These are phyloP conservation scores for Sialis lutaria DNA, from an alignment of 2,888 invertebrate genomes.

Conservation along the genomic window DNA sequence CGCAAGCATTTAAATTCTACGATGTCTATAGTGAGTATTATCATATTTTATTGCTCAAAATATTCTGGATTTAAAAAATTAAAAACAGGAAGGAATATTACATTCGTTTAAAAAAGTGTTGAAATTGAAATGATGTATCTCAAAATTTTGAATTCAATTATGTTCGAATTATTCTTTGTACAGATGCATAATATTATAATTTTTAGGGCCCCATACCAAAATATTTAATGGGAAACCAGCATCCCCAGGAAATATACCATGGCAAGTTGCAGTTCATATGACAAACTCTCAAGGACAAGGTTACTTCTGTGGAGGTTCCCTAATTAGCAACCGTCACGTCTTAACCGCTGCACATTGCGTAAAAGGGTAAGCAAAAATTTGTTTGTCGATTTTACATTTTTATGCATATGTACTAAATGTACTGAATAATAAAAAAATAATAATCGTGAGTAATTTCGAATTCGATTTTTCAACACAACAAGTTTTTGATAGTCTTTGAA, in stretches of 20 bases:
- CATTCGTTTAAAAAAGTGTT: too few species aligned
- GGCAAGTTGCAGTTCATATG: conserved; percentile 14
- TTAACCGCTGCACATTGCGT: conserved; percentile 16
- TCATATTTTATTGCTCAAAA: too few species aligned
- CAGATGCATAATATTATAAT: not conserved
- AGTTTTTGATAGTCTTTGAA: not conserved
- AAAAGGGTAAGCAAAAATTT: conserved; percentile 7
- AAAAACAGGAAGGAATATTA: too few species aligned
- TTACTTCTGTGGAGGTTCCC: conserved; percentile 14
- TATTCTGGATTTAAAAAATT: too few species aligned
- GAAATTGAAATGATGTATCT: too few species aligned
- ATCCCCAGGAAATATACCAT: conserved; percentile 16
- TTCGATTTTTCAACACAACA: not conserved
- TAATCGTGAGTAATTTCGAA: not conserved
- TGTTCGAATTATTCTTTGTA: too few species aligned
- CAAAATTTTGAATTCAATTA: too few species aligned
- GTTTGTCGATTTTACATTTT: not conserved
- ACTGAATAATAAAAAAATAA: not conserved
- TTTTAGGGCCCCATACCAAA: conserved; percentile 5
- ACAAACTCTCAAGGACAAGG: conserved; percentile 2
- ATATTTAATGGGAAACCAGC: conserved; percentile 16
- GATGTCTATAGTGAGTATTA: too few species aligned
- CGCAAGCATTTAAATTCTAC: too few species aligned
- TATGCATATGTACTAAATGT: not conserved
- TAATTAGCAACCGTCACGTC: conserved; percentile 13